A percentile compares a stretch with the other conserved stretches of the same genome.
Conservation (phyloP, 2,113 vertebrate species). For the Psilopsiagon aurifrons region DNA sequence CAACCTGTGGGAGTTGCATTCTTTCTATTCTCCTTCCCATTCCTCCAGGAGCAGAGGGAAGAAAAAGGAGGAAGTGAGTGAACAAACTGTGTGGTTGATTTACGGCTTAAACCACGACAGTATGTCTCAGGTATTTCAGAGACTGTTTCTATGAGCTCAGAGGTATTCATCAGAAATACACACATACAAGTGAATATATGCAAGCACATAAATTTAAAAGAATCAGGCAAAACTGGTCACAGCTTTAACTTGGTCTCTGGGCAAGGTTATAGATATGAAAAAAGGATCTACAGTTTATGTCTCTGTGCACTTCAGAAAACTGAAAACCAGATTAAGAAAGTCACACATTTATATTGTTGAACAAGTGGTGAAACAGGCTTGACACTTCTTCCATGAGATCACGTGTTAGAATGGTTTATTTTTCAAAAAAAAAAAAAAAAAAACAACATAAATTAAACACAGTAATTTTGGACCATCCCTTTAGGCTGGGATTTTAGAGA, state of each 20-base stretch:
- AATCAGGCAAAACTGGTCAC: neutral
- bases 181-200: neutral
- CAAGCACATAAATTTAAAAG: neutral
- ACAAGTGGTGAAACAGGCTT: neutral
- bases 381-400: neutral
- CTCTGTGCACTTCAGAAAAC: neutral
- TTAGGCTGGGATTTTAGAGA: neutral
- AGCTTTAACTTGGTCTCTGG: neutral
- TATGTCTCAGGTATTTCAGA: neutral
- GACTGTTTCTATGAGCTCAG: neutral
- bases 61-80: too few species aligned
- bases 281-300: neutral
- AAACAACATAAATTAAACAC: neutral
- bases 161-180: neutral
- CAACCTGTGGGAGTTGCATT: too few species aligned
- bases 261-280: neutral
- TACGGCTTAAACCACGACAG: too few species aligned
- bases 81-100: too few species aligned
- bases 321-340: neutral
- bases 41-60: too few species aligned
- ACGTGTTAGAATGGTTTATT: neutral
- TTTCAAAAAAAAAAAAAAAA: neutral
- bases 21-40: too few species aligned
- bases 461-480: neutral
- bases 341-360: neutral